Base-by-base conservation (phyloP, 2,888 invertebrate genomes). In the Metopia argyrocephala region DNA sequence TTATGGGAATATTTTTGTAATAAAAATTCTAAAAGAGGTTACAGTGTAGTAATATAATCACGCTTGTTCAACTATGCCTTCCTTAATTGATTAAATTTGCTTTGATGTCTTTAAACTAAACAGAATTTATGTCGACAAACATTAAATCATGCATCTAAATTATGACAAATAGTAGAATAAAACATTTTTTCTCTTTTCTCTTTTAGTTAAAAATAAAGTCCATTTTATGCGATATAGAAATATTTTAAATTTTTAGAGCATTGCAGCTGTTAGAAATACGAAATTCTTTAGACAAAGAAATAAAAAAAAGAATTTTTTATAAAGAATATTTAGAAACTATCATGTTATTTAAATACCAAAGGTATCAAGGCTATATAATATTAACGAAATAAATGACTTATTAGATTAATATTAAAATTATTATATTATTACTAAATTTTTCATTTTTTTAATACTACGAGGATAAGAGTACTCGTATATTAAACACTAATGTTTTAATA, bases 311-410 rank as follows among this genome's bases (percentile, higher is more conserved):
- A n/a, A n/a, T n/a, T n/a, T n/a, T n/a, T n/a, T n/a, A n/a, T n/a
- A n/a, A n/a, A n/a, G n/a, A n/a, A n/a, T n/a, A n/a, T n/a, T n/a
- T n/a, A n/a, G n/a, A 48, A 48, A 6, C 27, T 18, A 5, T 27
- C 21, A 31, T 50, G 15, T 15, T 50, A 21, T n/a, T 65, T 28
- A 65, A 65, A 65, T 65, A 65, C 25, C 64, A 65, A 65, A 50
- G 28, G 27, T 7, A 46, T 21, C 23, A 21, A 56, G 4, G 25
- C 25, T 6, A 25, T 4, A 6, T 23, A 23, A 6, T 25, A n/a
- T 54, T 25, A 27, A 62, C 27, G 25, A 48, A 20, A 62, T 18
- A 21, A 21, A 21, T 62, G 27, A 48, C 46, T 48, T 27, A 62
- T 15, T 21, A 59, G 20, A 12, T 57, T 0, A 18, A n/a, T 15